Evolutionary conservation across 2,888 invertebrate genomes (phyloP).

Genomic region (Dynastes grantii): DNA sequence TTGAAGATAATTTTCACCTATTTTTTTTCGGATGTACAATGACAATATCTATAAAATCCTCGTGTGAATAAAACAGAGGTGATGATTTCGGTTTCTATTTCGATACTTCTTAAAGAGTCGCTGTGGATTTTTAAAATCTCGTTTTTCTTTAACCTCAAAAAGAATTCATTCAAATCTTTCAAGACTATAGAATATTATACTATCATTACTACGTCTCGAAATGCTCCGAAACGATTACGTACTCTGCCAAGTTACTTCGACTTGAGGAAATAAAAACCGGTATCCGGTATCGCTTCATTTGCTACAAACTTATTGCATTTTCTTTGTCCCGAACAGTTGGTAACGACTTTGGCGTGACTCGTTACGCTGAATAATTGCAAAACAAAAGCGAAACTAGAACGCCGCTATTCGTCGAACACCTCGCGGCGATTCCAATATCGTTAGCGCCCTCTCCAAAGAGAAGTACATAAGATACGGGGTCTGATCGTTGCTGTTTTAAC

Average conservation of each 20-base stretch:
- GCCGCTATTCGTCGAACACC: not conserved
- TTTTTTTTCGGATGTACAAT: too few relatives aligned
- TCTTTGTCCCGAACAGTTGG: too few relatives aligned
- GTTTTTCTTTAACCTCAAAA: not conserved
- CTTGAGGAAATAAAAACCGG: conserved; percentile 9
- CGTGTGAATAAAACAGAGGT: too few relatives aligned
- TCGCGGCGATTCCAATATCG: not conserved
- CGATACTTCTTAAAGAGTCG: not conserved
- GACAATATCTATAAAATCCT: too few relatives aligned
- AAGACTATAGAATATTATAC: not conserved
- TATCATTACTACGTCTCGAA: not conserved
- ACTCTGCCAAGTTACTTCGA: conserved; percentile 10
- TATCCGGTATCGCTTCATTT: conserved; percentile 27
- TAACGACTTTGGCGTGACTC: conserved; percentile 9
- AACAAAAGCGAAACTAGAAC: not conserved
- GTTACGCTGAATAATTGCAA: conserved; percentile 29
- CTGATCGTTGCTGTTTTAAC: too few relatives aligned
- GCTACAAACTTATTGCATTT: conserved; percentile 24
- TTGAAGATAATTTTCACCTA: too few relatives aligned
- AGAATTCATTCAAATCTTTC: not conserved
- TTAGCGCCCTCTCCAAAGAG: not conserved
- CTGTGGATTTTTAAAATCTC: not conserved
- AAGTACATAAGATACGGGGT: too few relatives aligned
- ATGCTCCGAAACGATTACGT: conserved; percentile 1
- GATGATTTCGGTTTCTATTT: too few relatives aligned